These are phyloP conservation scores for Argentina silus DNA, from an alignment of 2,797 vertebrate species.

Conservation along the genomic window DNA sequence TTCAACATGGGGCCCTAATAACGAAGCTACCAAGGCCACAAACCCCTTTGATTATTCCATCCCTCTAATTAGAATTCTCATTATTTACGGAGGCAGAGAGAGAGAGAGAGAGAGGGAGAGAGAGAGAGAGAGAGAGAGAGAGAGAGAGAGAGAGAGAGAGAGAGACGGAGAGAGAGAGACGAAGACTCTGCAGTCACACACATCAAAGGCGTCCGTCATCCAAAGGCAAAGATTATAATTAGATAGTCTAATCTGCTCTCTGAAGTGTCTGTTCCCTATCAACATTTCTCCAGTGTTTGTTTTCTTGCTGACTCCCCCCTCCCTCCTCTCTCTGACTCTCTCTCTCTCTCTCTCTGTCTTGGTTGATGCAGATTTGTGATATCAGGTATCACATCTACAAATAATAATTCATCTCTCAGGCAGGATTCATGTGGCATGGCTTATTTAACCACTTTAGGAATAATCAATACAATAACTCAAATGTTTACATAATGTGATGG, in stretches of 20 bases:
- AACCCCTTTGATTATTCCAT: constrained; percentile 75
- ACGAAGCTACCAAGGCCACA: constrained; percentile 74
- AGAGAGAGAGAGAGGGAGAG: constrained; percentile 34
- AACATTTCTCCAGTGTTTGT: constrained; percentile 77
- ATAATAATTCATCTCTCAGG: too few species aligned
- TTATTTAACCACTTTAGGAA: too few species aligned
- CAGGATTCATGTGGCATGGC: too few species aligned
- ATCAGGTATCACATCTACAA: too few species aligned
- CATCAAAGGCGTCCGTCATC: constrained; percentile 77
- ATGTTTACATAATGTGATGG: too few species aligned
- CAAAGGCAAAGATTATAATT: constrained; percentile 79
- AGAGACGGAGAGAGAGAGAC: not conserved
- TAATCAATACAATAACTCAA: too few species aligned
- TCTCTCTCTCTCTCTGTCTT: not conserved
- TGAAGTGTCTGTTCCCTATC: constrained; percentile 75
- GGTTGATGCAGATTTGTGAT: too few species aligned
- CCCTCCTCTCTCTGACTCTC: not conserved
- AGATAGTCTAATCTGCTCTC: constrained; percentile 79
- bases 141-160: not conserved
- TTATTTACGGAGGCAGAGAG: constrained; percentile 78
- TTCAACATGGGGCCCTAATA: constrained; percentile 71
- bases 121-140: not conserved
- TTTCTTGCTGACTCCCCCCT: constrained; percentile 59
- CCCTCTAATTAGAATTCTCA: constrained; percentile 84
- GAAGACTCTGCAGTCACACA: constrained; percentile 71